A percentile compares a stretch with the other conserved stretches of the same genome.
These are phyloP conservation scores for Brachyhypopomus gauderio DNA, from an alignment of 2,113 vertebrate genomes.

Conservation along the genomic window DNA sequence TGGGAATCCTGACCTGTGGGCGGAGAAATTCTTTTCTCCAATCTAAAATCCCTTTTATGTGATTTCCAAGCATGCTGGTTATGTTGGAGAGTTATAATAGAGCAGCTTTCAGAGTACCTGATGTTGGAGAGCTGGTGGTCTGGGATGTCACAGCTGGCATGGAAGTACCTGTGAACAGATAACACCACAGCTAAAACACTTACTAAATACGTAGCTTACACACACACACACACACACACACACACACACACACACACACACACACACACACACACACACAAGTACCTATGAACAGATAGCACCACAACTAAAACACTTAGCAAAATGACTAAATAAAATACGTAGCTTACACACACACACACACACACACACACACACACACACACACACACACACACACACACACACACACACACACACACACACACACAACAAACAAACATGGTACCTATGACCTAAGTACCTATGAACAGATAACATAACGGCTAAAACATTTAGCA, in stretches of 20 bases:
- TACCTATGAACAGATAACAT: no score
- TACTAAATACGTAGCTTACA: no score
- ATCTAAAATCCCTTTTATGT: no score
- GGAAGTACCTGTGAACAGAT: constrained; percentile 79
- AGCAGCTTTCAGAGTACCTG: constrained; percentile 81
- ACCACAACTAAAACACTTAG: constrained; percentile 4
- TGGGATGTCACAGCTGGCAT: constrained; percentile 72
- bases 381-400: constrained; percentile 32
- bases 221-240: no score
- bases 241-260: no score
- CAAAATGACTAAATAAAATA: neutral
- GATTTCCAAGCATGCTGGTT: neutral
- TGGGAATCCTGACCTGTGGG: neutral
- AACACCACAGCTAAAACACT: constrained; percentile 15
- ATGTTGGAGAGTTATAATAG: neutral
- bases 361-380: neutral
- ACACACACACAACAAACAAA: no score
- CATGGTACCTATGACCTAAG: constrained; percentile 50
- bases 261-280: constrained; percentile 26
- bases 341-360: no score
- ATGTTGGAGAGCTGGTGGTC: constrained; percentile 79
- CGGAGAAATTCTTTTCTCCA: no score
- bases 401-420: no score
- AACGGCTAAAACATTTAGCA: neutral
- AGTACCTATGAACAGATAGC: no score